phyloP scores from a whole-genome alignment of 2,797 vertebrate species.

The Aselliscus stoliczkanus region DNA sequence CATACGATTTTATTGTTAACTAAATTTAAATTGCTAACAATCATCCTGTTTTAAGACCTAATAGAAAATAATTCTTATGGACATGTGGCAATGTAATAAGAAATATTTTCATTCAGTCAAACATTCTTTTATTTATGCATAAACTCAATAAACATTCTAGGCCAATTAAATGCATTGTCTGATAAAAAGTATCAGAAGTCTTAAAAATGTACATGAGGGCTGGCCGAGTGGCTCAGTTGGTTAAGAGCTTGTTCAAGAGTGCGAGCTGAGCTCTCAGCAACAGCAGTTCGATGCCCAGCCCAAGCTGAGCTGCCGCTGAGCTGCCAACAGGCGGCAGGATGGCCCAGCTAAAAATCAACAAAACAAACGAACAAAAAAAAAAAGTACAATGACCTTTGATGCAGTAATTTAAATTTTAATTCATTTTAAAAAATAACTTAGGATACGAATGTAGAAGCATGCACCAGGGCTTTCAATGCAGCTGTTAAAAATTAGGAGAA shows the following conservation, averaged over 20 bases:
- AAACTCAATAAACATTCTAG: background rate
- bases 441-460: background rate
- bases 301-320: no score
- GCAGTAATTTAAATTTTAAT: background rate
- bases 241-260: no score
- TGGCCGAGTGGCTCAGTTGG: no score
- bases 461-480: background rate
- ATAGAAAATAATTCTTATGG: background rate
- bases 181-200: background rate
- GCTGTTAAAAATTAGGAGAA: background rate
- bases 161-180: background rate
- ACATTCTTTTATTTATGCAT: background rate
- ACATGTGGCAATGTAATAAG: background rate
- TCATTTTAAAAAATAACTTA: slow-evolving; percentile 11
- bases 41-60: background rate
- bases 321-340: no score
- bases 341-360: no score
- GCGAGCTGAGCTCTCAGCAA: no score
- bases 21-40: background rate
- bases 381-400: background rate
- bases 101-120: background rate
- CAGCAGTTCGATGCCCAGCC: no score
- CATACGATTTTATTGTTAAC: background rate
- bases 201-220: background rate
- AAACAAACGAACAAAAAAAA: no score